A percentile compares a stretch with the other conserved stretches of the same genome.
Conservation (phyloP, 2,888 invertebrate genomes). For the Cabera pusaria region DNA sequence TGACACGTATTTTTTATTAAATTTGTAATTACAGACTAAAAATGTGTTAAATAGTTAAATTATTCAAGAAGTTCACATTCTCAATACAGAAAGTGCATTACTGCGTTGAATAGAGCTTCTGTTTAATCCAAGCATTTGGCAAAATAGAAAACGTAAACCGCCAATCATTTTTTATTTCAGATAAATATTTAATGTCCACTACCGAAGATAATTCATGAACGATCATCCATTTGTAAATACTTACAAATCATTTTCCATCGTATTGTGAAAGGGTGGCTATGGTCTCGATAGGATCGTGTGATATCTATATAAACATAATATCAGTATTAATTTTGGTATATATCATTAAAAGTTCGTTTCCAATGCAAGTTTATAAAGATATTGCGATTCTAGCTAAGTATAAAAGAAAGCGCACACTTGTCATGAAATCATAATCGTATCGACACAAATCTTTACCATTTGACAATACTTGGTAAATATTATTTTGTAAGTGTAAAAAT, state of each 20-base stretch:
- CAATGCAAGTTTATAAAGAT: constrained; percentile 55
- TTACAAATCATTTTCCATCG: constrained; percentile 37
- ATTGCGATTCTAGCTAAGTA: constrained; percentile 59
- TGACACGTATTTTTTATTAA: too few species aligned
- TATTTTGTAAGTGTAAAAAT: constrained; percentile 75
- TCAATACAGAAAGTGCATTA: constrained; percentile 38
- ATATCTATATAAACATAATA: constrained; percentile 58
- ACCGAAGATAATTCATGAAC: constrained; percentile 46
- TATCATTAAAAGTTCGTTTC: constrained; percentile 23
- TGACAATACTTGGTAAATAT: constrained; percentile 83
- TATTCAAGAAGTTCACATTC: constrained; percentile 8
- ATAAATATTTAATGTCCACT: constrained; percentile 34
- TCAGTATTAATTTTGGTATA: constrained; percentile 61
- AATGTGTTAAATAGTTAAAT: too few species aligned
- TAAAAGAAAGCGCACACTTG: constrained; percentile 74
- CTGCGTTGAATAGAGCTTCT: constrained; percentile 56
- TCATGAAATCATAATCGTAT: constrained; percentile 58
- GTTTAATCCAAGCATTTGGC: constrained; percentile 22
- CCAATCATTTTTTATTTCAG: constrained; percentile 16
- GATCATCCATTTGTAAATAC: constrained; percentile 65
- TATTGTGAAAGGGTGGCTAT: constrained; percentile 34
- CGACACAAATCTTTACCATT: constrained; percentile 69
- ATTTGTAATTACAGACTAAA: too few species aligned
- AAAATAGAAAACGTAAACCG: constrained; percentile 35
- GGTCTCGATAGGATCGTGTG: constrained; percentile 48